Evolutionary conservation across 2,113 vertebrate species (phyloP).

Genomic region (Oreochromis spilurus): DNA sequence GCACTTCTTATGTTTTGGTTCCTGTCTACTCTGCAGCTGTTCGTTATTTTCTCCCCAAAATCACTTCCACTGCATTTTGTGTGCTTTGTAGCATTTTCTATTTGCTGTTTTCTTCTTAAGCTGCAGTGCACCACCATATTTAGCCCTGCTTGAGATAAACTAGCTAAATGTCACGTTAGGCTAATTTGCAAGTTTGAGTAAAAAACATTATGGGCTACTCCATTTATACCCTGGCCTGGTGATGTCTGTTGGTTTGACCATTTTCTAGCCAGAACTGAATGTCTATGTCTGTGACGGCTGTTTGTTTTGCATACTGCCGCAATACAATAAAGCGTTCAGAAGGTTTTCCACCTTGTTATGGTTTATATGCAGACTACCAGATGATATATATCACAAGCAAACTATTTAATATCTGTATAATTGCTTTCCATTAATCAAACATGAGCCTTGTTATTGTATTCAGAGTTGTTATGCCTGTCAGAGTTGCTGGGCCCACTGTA

Average conservation of each 20-base stretch:
- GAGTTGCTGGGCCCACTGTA: background rate
- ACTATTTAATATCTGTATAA: background rate
- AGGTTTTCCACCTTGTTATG: background rate
- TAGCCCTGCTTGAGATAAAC: background rate
- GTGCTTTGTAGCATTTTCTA: background rate
- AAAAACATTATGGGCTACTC: background rate
- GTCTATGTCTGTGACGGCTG: background rate
- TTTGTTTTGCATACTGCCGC: background rate
- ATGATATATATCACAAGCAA: background rate
- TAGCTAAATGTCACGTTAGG: background rate
- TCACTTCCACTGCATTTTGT: background rate
- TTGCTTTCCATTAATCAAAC: background rate
- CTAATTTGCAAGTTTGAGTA: background rate
- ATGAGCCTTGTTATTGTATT: background rate
- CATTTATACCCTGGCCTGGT: background rate
- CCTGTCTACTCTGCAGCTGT: background rate
- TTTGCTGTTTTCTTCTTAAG: background rate
- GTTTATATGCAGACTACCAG: background rate
- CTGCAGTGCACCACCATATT: background rate
- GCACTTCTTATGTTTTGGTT: background rate
- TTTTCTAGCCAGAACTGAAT: background rate
- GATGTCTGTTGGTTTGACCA: background rate
- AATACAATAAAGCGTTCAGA: background rate
- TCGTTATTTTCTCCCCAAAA: background rate
- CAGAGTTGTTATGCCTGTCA: background rate